Base-by-base conservation (phyloP, 2,113 vertebrate genomes). In the Regulus satrapa region DNA sequence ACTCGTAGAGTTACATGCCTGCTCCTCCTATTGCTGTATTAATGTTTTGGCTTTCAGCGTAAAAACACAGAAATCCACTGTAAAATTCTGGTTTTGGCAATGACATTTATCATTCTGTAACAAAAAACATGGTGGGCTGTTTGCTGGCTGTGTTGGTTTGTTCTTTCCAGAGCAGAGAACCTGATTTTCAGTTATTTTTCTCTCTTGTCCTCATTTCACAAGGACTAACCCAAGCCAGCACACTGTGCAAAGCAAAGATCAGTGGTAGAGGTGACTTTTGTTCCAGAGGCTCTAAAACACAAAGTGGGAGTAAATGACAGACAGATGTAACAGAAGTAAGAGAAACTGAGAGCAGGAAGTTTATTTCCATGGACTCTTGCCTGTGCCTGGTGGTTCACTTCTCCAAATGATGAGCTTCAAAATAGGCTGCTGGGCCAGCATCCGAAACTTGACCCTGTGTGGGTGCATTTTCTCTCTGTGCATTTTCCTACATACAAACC, bases 1-100 rank as follows among this genome's bases (percentile, higher is more conserved):
- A 93, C 97, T 97, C 82, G 58, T 98, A 96, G 95, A 97, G 97
- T 98, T 97, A 73, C 14, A 93, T 96, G 95, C 85, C 94, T 92
- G 6, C 93, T 94, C 51, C 89, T 94, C 93, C 95, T 87, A 75
- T 92, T 96, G 90, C 95, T 98, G 97, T 97, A 96, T 97, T 97
- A 95, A 96, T 96, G 89, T 96, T 94, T 94, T 94, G 77, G 95
- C 93, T 98, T 97, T 97, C 95, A 91, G 76, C 76, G 32, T 95
- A 93, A 96, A 97, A 94, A 75, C 85, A 80, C 49, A 49, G 34
- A 66, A 97, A 97, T 82, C 55, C 82, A 83, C 56, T 34, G 95
- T 93, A 94, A 96, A 95, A 61, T 91, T 96, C 90, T 76, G 85
- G 67, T 88, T 64, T 6, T 85, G 92, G 88, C 95, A 95, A 29